Base-by-base conservation (phyloP, 2,797 vertebrate genomes). In the Liparis tanakae region DNA sequence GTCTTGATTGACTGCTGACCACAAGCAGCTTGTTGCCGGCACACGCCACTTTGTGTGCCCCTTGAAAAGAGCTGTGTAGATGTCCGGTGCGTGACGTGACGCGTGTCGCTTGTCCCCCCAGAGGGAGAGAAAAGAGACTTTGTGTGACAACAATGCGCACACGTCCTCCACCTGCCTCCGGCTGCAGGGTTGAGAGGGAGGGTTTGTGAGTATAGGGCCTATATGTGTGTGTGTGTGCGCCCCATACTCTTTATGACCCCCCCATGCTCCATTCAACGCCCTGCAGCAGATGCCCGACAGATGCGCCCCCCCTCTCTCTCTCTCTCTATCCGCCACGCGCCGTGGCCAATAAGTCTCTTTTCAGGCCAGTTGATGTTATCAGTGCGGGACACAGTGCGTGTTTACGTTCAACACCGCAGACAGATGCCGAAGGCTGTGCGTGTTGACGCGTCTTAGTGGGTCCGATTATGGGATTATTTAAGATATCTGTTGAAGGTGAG, bases 131-230 rank as follows among this genome's bases (percentile, higher is more conserved):
- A n/a, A 12, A 68, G 70, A 81, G 70, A 81, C 71, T 34, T 67
- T 78, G 76, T 82, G 72, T 61, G 71, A 70, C 67, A 70, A 89
- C 75, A 92, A 85, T 89, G 20, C 50, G 59, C 76, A 62, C 71
- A 64, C 71, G 60, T 88, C 87, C 86, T 81, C 88, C 91, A 94
- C 91, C 90, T 94, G 93, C 90, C 79, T 79, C 34, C 80, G n/a
- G 62, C 50, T 51, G 43, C 25, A 30, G 25, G 43, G 14, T 5
- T 41, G 39, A 41, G 39, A 14, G 44, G 1, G 56, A 30, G 5
- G 36, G 20, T 2, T 10, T 30, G 36, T 10, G 59, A 12, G 33
- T 22, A 14, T 30, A 25, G 25, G 36, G 37, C 20, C 20, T 39
- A 17, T 20, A 41, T 41, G 39, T 13, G 70, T 48, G 6, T 3